These are phyloP conservation scores for Parotia lawesii DNA, from an alignment of 2,113 vertebrate genomes.

Conservation along the genomic window DNA sequence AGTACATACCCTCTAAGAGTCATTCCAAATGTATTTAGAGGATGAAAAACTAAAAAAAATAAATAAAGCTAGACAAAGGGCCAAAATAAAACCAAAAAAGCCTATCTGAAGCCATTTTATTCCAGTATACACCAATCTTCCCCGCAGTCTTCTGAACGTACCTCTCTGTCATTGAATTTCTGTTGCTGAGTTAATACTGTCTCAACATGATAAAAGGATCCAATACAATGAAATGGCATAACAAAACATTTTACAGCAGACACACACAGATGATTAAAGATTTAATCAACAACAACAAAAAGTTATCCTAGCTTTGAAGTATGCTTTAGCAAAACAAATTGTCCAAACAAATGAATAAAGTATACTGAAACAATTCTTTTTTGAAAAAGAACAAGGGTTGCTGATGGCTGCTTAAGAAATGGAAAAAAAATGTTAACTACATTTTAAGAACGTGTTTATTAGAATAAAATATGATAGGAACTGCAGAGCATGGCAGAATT, in stretches of 20 bases:
- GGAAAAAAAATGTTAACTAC: conserved; percentile 26
- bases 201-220: conserved; percentile 60
- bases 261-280: conserved; percentile 54
- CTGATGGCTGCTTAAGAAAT: conserved; percentile 16
- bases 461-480: conserved; percentile 49
- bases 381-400: conserved; percentile 17
- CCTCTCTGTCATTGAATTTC: conserved; percentile 48
- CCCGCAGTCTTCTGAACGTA: not conserved
- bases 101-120: not conserved
- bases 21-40: not conserved
- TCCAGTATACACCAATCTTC: not conserved
- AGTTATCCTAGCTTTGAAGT: conserved; percentile 40
- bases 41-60: not conserved
- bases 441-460: conserved; percentile 49
- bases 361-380: conserved; percentile 12
- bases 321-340: conserved; percentile 59
- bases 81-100: not conserved
- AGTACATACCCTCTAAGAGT: not conserved
- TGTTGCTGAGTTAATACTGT: conserved; percentile 50
- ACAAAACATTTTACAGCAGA: conserved; percentile 53
- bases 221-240: conserved; percentile 29
- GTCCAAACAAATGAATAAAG: conserved; percentile 30
- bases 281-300: conserved; percentile 63
- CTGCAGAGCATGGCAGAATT: conserved; percentile 19
- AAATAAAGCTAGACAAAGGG: not conserved